Conservation (phyloP, 1,140 invertebrate genomes). For the Drosophila arizonae region DNA sequence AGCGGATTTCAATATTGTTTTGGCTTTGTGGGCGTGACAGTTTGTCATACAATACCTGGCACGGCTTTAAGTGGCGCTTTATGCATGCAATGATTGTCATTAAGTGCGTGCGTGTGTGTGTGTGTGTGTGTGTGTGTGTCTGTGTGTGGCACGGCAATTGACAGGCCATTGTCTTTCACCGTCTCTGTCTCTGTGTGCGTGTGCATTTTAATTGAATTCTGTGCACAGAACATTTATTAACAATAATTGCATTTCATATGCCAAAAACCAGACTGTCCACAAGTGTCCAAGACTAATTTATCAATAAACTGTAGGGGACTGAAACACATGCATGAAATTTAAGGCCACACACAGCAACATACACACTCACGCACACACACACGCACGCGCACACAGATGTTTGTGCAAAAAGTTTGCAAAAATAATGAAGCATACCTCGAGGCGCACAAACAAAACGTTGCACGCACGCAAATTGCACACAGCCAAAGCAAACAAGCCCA, state of each 20-base stretch:
- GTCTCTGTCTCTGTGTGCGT: constrained; percentile 3
- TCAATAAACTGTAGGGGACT: constrained; percentile 57
- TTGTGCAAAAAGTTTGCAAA: constrained; percentile 74
- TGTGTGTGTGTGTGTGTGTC: not conserved
- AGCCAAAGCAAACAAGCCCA: constrained; percentile 59
- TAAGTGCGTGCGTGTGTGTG: not conserved
- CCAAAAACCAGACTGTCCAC: constrained; percentile 64
- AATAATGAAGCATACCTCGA: constrained; percentile 72
- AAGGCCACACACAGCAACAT: constrained; percentile 21
- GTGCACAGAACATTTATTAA: constrained; percentile 72
- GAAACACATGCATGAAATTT: not conserved
- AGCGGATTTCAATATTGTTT: constrained; percentile 62
- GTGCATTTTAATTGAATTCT: constrained; percentile 72
- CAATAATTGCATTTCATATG: constrained; percentile 75
- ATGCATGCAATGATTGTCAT: constrained; percentile 34
- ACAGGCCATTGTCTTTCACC: constrained; percentile 55
- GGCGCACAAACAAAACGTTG: constrained; percentile 56
- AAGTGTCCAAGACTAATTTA: constrained; percentile 78
- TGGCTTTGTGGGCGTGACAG: constrained; percentile 59
- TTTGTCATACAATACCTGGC: constrained; percentile 67
- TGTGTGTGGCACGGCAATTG: constrained; percentile 51
- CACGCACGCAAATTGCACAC: constrained; percentile 66
- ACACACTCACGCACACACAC: not conserved
- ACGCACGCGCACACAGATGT: constrained; percentile 14
- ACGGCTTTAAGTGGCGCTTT: constrained; percentile 48